Conservation (phyloP, 2,888 invertebrate genomes). For the Microplitis deprimator region DNA sequence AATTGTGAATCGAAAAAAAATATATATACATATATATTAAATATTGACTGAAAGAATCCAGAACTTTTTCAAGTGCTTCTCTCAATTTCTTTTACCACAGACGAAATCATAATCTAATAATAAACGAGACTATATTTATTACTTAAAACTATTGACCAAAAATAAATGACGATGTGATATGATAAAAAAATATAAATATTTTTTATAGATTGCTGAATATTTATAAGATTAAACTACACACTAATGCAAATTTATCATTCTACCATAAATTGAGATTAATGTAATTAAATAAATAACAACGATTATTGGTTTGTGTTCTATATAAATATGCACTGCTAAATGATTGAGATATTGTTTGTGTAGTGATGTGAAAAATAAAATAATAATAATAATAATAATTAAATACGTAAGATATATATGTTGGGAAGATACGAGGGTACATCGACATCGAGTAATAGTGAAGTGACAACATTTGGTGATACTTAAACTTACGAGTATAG, state of each 20-base stretch:
- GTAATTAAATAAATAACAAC: not conserved
- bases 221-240: not conserved
- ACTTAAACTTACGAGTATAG: constrained; percentile 81
- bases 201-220: not conserved
- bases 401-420: constrained; percentile 47
- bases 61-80: constrained; percentile 20
- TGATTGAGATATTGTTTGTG: constrained; percentile 19
- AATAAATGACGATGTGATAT: not conserved
- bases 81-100: constrained; percentile 9
- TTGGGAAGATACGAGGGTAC: constrained; percentile 46
- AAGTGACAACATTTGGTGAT: constrained; percentile 49
- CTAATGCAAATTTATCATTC: not conserved
- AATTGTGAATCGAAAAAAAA: not conserved
- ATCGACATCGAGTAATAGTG: constrained; percentile 58
- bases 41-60: constrained; percentile 13
- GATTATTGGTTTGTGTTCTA: constrained; percentile 19
- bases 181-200: not conserved
- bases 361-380: constrained; percentile 21
- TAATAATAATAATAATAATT: constrained; percentile 35
- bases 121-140: constrained; percentile 21
- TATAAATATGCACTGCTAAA: constrained; percentile 29
- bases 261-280: not conserved
- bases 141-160: constrained; percentile 19
- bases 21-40: not conserved
- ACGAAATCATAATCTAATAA: constrained; percentile 29